Conservation (phyloP, 2,797 vertebrate species). For the Liasis olivaceus region DNA sequence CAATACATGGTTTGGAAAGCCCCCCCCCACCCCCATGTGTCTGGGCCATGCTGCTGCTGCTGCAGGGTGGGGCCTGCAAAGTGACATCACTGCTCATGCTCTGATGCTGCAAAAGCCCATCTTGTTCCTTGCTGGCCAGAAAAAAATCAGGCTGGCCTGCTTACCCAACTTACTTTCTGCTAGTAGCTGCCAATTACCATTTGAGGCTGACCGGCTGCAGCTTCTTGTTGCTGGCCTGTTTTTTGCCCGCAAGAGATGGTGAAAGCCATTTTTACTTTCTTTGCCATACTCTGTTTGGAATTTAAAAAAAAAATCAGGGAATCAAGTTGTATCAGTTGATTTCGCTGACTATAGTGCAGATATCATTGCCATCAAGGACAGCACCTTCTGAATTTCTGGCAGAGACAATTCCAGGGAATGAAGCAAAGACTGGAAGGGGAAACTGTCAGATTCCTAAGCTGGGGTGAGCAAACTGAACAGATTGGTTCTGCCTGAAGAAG, state of each 20-base stretch:
- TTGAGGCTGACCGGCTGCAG: neutral
- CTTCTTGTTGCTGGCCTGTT: neutral
- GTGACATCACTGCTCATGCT: neutral
- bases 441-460: neutral
- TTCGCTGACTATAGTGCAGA: neutral
- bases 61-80: neutral
- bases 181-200: neutral
- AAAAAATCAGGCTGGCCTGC: neutral
- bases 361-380: neutral
- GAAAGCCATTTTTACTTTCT: neutral
- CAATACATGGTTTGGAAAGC: neutral
- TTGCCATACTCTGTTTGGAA: neutral
- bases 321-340: neutral
- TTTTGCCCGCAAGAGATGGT: neutral
- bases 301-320: neutral
- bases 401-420: neutral
- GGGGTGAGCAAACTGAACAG: too few species aligned
- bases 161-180: neutral
- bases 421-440: neutral
- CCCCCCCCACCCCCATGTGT: neutral
- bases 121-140: neutral
- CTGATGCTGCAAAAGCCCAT: neutral
- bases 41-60: neutral
- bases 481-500: too few species aligned
- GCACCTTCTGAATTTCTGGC: neutral